These are phyloP conservation scores for Athalia cordata DNA, from an alignment of 2,888 invertebrate species.

Conservation along the genomic window DNA sequence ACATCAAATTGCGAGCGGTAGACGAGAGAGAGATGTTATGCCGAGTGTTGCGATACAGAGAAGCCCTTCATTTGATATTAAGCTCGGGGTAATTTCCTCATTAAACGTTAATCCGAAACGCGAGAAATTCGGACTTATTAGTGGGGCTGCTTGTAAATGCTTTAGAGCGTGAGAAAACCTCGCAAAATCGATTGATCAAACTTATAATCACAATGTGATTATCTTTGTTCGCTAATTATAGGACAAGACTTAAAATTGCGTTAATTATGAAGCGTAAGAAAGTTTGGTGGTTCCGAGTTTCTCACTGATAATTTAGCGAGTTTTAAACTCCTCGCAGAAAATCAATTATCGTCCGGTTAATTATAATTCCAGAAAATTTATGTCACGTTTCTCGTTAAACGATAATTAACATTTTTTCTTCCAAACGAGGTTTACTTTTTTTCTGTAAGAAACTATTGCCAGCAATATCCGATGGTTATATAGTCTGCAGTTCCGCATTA, in stretches of 20 bases:
- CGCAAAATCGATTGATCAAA: conserved; percentile 15
- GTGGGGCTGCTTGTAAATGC: not conserved
- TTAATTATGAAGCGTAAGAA: conserved; percentile 22
- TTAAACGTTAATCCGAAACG: not conserved
- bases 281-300: conserved; percentile 1
- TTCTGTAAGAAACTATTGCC: too few relatives aligned
- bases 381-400: too few relatives aligned
- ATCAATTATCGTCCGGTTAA: conserved; percentile 10
- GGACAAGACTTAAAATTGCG: conserved; percentile 22
- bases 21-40: not conserved
- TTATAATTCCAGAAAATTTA: not conserved
- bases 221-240: conserved; percentile 21
- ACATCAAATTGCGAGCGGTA: too few relatives aligned
- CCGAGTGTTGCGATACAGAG: not conserved
- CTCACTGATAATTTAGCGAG: not conserved
- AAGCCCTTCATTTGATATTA: conserved; percentile 3
- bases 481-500: not conserved
- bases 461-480: too few relatives aligned
- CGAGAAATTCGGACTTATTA: conserved; percentile 1
- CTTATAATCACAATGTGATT: conserved; percentile 3
- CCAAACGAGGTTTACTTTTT: not conserved
- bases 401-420: not conserved
- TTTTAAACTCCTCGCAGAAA: not conserved
- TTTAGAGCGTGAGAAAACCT: not conserved
- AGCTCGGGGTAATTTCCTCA: conserved; percentile 5